A percentile compares a stretch with the other conserved stretches of the same genome.
These are phyloP conservation scores for Chesias legatella DNA, from an alignment of 2,888 invertebrate genomes.

Conservation along the genomic window DNA sequence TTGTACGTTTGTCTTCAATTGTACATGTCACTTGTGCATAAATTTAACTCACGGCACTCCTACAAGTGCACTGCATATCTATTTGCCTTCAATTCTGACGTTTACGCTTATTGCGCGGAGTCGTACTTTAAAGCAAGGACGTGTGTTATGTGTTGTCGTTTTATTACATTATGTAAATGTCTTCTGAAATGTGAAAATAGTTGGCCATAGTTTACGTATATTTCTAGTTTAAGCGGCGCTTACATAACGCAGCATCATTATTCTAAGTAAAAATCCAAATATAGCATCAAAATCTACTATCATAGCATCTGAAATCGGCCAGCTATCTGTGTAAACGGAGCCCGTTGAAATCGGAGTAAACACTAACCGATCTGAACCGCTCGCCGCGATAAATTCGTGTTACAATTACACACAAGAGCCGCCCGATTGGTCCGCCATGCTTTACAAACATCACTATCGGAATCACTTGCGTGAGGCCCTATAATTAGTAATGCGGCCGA, in stretches of 20 bases:
- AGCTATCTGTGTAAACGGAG: conserved; percentile 15
- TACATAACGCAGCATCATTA: too few relatives aligned
- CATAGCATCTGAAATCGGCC: neutral
- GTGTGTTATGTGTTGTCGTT: too few relatives aligned
- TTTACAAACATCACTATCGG: conserved; percentile 52
- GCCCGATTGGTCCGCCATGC: conserved; percentile 43
- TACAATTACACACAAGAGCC: conserved; percentile 47
- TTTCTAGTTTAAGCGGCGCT: too few relatives aligned
- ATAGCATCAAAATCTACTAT: neutral
- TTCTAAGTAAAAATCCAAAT: neutral
- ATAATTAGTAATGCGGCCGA: conserved; percentile 67
- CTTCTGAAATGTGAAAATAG: too few relatives aligned
- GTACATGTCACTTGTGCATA: conserved; percentile 35
- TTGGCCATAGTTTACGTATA: neutral
- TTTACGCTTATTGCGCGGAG: neutral
- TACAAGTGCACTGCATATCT: conserved; percentile 8
- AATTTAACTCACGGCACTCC: conserved; percentile 22
- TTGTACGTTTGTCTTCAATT: conserved; percentile 34
- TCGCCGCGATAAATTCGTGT: conserved; percentile 37
- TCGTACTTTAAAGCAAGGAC: neutral
- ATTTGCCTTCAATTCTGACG: conserved; percentile 3
- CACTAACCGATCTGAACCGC: conserved; percentile 26
- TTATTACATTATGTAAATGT: too few relatives aligned
- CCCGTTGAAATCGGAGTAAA: conserved; percentile 42
- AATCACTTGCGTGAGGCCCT: conserved; percentile 54